phyloP scores from a whole-genome alignment of 2,113 vertebrate species.

The Paratilapia polleni region DNA sequence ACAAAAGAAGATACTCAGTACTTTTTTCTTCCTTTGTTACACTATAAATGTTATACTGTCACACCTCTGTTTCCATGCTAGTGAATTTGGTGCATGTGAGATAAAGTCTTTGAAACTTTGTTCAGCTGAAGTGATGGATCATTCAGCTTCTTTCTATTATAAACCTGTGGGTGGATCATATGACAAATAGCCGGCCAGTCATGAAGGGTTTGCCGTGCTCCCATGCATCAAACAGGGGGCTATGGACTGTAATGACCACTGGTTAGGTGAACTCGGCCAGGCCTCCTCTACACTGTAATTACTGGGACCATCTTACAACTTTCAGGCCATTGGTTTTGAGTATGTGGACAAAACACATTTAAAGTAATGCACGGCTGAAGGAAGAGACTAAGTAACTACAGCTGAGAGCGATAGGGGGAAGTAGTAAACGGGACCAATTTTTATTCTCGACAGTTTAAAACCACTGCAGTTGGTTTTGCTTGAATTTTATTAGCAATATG shows the following conservation, averaged over 20 bases:
- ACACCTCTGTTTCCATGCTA: background rate
- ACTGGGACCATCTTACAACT: conserved; percentile 34
- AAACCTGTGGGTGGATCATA: background rate
- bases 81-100: background rate
- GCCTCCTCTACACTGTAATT: conserved; percentile 47
- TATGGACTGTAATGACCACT: conserved; percentile 48
- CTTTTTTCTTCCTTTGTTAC: background rate
- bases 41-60: background rate
- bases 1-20: background rate
- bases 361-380: background rate
- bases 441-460: background rate
- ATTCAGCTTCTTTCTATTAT: background rate
- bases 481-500: conserved; percentile 4
- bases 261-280: conserved; percentile 44
- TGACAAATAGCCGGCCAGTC: background rate
- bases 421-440: background rate
- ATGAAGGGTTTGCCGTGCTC: background rate
- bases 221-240: conserved; percentile 21
- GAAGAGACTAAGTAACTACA: background rate
- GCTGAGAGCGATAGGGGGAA: background rate
- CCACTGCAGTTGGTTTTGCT: background rate
- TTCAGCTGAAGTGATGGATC: background rate
- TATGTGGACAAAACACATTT: conserved; percentile 2
- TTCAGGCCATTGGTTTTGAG: background rate
- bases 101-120: background rate